Evolutionary conservation across 2,888 invertebrate genomes (phyloP).

Genomic region (Zhengitettix transpicula): DNA sequence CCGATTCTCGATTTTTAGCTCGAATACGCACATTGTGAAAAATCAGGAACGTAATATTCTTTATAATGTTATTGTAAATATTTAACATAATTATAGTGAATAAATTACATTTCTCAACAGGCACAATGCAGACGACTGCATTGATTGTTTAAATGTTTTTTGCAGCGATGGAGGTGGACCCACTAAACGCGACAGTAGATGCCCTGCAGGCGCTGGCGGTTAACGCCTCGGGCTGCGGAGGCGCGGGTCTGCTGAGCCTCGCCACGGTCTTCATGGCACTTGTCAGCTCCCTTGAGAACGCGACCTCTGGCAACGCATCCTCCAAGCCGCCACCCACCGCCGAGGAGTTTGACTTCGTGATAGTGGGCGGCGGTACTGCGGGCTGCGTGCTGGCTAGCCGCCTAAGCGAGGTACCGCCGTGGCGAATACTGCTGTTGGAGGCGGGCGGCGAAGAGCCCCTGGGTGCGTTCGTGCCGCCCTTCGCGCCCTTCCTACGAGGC

Average conservation of each 20-base stretch:
- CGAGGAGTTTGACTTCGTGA: constrained; percentile 2
- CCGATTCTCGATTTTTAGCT: no score
- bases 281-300: constrained; percentile 1
- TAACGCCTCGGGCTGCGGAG: neutral
- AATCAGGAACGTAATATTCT: no score
- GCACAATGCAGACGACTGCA: no score
- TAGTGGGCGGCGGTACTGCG: constrained; percentile 4
- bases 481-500: constrained; percentile 9
- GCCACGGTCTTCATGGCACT: constrained; percentile 7
- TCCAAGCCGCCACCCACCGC: neutral
- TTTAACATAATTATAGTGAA: no score
- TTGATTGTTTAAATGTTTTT: no score
- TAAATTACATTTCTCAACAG: no score
- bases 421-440: constrained; percentile 13
- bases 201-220: neutral
- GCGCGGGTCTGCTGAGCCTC: constrained; percentile 3
- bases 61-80: no score
- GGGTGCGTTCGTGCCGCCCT: constrained; percentile 12
- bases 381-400: constrained; percentile 5
- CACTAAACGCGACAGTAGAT: neutral
- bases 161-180: neutral
- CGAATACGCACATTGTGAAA: no score
- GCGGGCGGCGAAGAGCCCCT: constrained; percentile 14
- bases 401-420: constrained; percentile 2
- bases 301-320: neutral